phyloP scores from a whole-genome alignment of 2,888 invertebrate genomes.

The Apamea anceps region DNA sequence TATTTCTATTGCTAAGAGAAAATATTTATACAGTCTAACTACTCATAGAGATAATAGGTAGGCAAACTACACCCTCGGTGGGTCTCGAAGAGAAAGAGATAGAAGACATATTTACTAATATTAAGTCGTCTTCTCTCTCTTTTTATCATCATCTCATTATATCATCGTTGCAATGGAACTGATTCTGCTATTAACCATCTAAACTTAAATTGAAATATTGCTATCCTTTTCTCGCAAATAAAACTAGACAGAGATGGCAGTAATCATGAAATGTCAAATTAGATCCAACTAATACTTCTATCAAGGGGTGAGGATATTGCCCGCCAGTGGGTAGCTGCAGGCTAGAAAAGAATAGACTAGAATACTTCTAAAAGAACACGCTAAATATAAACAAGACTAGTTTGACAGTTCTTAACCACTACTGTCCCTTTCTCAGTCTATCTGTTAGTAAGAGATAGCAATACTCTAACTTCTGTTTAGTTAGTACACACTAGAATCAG shows the following conservation, averaged over 20 bases:
- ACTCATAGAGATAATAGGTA: conserved; percentile 23
- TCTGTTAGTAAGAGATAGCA: conserved; percentile 13
- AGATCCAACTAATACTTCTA: conserved; percentile 8
- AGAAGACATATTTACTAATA: background rate
- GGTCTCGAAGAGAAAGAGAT: conserved; percentile 13
- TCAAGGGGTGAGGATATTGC: background rate
- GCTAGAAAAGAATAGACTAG: conserved; percentile 33
- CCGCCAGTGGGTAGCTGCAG: background rate
- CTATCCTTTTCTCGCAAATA: background rate
- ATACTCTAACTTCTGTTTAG: background rate
- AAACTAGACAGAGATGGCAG: background rate
- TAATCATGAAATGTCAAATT: conserved; percentile 8
- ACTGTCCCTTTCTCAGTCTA: background rate
- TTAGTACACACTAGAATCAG: background rate
- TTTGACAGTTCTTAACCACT: background rate
- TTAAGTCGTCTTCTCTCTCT: conserved; percentile 8
- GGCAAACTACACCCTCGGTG: conserved; percentile 5
- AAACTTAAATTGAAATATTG: conserved; percentile 4
- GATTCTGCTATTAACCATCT: background rate
- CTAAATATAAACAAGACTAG: background rate
- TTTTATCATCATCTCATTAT: background rate
- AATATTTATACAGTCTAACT: conserved; percentile 12
- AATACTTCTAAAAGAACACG: conserved; percentile 22
- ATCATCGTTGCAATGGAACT: background rate
- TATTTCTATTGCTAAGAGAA: conserved; percentile 49